A percentile compares a stretch with the other conserved stretches of the same genome.
phyloP scores from a whole-genome alignment of 2,888 invertebrate species.

The Microplitis deprimator region DNA sequence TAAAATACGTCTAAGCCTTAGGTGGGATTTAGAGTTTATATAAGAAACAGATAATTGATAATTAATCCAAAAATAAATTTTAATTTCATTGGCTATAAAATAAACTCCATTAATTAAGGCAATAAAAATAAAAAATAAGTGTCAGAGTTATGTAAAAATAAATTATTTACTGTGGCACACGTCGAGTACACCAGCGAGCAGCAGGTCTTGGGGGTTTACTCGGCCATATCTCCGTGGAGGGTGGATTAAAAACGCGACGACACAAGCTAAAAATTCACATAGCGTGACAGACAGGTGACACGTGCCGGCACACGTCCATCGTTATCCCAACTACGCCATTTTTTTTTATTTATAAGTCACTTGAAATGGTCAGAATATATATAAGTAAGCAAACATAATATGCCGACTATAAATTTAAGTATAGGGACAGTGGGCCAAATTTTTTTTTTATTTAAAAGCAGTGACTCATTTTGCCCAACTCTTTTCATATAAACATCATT shows the following conservation, averaged over 20 bases:
- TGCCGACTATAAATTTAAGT: background rate
- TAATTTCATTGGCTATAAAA: background rate
- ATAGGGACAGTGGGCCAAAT: no score
- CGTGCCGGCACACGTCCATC: conserved; percentile 65
- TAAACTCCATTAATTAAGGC: background rate
- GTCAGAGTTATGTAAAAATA: conserved; percentile 20
- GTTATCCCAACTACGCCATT: conserved; percentile 39
- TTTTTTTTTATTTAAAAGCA: no score
- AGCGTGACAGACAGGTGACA: conserved; percentile 71
- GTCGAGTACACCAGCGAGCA: conserved; percentile 26
- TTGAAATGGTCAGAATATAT: background rate
- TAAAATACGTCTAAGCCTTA: no score
- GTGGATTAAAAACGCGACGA: conserved; percentile 54
- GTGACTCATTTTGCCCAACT: no score
- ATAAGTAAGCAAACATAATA: background rate
- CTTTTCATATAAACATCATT: no score
- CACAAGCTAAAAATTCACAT: conserved; percentile 56
- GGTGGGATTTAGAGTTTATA: no score
- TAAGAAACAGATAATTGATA: no score
- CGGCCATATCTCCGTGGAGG: conserved; percentile 64
- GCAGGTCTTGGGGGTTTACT: conserved; percentile 61
- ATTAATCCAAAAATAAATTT: no score
- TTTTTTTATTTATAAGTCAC: conserved; percentile 28
- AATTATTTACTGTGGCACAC: background rate
- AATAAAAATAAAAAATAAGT: conserved; percentile 3